Percentiles rank a stretch among this genome's conserved stretches.
Evolutionary conservation across 1,140 invertebrate species (phyloP).

Genomic region (Notospermus geniculatus): DNA sequence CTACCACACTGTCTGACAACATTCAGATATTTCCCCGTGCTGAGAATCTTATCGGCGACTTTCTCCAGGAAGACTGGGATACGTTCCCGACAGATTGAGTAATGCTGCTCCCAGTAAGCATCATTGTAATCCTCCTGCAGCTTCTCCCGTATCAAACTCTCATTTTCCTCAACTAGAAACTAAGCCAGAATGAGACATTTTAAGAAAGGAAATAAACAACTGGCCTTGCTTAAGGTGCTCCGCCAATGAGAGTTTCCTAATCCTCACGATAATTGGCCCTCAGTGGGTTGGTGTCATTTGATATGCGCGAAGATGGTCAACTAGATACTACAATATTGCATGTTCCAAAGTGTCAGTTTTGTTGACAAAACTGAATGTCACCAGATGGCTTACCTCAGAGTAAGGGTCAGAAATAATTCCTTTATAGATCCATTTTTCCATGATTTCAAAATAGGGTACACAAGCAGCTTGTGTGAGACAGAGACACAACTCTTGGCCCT

Average conservation of each 20-base stretch:
- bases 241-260: no score
- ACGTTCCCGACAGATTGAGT: constrained; percentile 75
- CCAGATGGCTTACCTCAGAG: constrained; percentile 63
- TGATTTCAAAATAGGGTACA: constrained; percentile 85
- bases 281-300: no score
- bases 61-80: constrained; percentile 85
- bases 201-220: no score
- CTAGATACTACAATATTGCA: no score
- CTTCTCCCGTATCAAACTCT: constrained; percentile 59
- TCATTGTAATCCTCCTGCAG: constrained; percentile 80
- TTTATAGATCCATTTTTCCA: constrained; percentile 93
- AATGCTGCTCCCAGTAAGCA: constrained; percentile 92
- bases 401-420: constrained; percentile 90
- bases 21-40: constrained; percentile 96
- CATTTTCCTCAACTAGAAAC: constrained; percentile 92
- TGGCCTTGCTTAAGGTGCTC: no score
- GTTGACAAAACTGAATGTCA: constrained; percentile 3
- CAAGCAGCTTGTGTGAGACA: constrained; percentile 66
- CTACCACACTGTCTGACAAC: constrained; percentile 90
- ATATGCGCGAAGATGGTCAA: no score
- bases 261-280: no score
- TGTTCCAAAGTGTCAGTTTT: no score
- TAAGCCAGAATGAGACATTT: constrained; percentile 39
- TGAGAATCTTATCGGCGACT: constrained; percentile 82
- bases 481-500: constrained; percentile 75